A percentile compares a stretch with the other conserved stretches of the same genome.
phyloP scores from a whole-genome alignment of 2,797 vertebrate species.

The Phalloptychus januarius region DNA sequence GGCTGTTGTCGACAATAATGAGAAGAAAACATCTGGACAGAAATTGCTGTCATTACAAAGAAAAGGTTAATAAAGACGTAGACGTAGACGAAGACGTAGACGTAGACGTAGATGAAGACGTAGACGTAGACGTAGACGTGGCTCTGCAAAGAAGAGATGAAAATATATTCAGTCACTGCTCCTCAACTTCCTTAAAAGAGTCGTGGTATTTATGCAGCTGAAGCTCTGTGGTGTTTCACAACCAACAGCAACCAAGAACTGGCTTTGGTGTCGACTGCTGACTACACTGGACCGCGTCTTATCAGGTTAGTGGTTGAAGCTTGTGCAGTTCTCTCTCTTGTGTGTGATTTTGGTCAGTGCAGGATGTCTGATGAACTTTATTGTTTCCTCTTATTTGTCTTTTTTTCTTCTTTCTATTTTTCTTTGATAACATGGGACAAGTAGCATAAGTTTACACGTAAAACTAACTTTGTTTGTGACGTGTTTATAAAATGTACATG shows the following conservation, averaged over 20 bases:
- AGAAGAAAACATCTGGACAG: neutral
- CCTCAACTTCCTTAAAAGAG: constrained; percentile 18
- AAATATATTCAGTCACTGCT: neutral
- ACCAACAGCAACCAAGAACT: neutral
- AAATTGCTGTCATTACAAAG: neutral
- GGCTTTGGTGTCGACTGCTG: neutral
- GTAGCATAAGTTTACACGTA: neutral
- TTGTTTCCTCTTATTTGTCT: neutral
- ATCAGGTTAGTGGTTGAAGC: constrained; percentile 49
- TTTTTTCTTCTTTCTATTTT: neutral
- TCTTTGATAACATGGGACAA: neutral
- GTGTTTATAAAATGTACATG: neutral
- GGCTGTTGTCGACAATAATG: no score
- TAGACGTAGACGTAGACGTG: no score
- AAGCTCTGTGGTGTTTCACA: neutral
- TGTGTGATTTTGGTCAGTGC: neutral
- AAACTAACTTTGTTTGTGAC: neutral
- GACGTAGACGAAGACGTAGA: no score
- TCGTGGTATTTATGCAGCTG: neutral
- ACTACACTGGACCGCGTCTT: accelerated
- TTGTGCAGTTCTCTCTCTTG: neutral
- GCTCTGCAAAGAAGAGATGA: neutral
- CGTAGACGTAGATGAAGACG: no score
- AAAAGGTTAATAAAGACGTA: neutral
- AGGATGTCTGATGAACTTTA: neutral